Base-by-base conservation (phyloP, 2,888 invertebrate genomes). In the Ptilodon capucinus region DNA sequence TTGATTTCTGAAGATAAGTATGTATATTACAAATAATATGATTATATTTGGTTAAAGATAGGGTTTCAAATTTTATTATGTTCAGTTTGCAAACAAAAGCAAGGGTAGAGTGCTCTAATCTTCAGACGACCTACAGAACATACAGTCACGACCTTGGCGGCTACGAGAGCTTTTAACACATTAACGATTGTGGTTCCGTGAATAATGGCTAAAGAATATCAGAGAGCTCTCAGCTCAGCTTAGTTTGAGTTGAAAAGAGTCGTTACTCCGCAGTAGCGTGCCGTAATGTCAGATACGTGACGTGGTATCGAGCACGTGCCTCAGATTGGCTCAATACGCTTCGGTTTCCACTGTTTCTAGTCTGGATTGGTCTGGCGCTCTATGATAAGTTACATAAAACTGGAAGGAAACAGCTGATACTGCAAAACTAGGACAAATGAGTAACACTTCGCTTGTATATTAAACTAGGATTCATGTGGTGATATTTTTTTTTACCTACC, bases 141-240 rank as follows among this genome's bases (percentile, higher is more conserved):
- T 32, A 32, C 1, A 14, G 68, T 70, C 60, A 62, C 62, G 57
- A 59, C 69, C 68, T 69, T 73, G 68, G 69, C 68, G 60, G 65
- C 51, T 54, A 60, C 74, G 71, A 71, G 64, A 74, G 75, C 70
- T 64, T 74, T 76, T 71, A 73, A 66, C 72, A 74, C 73, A 65
- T 68, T 62, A 60, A 71, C 71, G 72, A 75, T 74, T 74, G 74
- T 52, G 30, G 63, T 57, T 53, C 71, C 70, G 74, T 76, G 74
- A 77, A 77, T 78, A 78, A 79, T 78, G 71, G 76, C 68, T 54
- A 69, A 74, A 77, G 74, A 74, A 75, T 79, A 71, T 77, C 74
- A 71, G 60, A 64, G 67, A 73, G 60, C 7, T 60, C 62, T 74
- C 74, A n/a, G n/a, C n/a, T n/a, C n/a, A n/a, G n/a, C n/a, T 76